Evolutionary conservation across 2,888 invertebrate genomes (phyloP).

Genomic region (Apomyelois bistriatella): DNA sequence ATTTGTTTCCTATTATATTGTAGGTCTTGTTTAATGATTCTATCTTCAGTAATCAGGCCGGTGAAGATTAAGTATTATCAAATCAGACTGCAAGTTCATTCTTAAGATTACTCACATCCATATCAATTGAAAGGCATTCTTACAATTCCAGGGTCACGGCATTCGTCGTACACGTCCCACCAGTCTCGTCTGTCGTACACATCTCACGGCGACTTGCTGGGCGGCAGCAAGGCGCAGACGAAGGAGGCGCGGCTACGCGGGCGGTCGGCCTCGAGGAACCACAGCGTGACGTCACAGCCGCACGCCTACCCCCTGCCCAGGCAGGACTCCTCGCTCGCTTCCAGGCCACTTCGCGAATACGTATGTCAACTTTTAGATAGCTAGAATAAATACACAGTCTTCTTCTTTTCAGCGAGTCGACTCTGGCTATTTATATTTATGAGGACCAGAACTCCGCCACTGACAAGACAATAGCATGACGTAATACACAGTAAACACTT

Average conservation of each 20-base stretch:
- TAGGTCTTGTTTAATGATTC: background rate
- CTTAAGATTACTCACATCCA: background rate
- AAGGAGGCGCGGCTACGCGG: slow-evolving; percentile 91
- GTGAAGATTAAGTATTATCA: too few relatives aligned
- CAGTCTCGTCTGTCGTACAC: slow-evolving; percentile 96
- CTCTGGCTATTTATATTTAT: too few relatives aligned
- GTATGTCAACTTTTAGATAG: slow-evolving; percentile 63
- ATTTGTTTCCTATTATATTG: background rate
- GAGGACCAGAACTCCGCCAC: too few relatives aligned
- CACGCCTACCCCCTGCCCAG: slow-evolving; percentile 74
- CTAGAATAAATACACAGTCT: too few relatives aligned
- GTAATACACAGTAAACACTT: too few relatives aligned
- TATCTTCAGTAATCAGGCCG: background rate
- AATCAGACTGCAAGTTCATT: too few relatives aligned
- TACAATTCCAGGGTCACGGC: slow-evolving; percentile 85
- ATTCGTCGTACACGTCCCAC: slow-evolving; percentile 97
- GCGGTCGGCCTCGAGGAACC: slow-evolving; percentile 85
- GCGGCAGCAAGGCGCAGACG: slow-evolving; percentile 87
- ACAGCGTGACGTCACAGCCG: slow-evolving; percentile 81
- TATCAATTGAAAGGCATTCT: background rate
- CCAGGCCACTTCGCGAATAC: slow-evolving; percentile 86
- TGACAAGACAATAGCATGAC: too few relatives aligned
- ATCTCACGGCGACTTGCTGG: slow-evolving; percentile 94
- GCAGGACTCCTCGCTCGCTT: slow-evolving; percentile 80
- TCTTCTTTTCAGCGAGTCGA: too few relatives aligned